Conservation (phyloP, 2,113 vertebrate genomes). For the Pithys albifrons region DNA sequence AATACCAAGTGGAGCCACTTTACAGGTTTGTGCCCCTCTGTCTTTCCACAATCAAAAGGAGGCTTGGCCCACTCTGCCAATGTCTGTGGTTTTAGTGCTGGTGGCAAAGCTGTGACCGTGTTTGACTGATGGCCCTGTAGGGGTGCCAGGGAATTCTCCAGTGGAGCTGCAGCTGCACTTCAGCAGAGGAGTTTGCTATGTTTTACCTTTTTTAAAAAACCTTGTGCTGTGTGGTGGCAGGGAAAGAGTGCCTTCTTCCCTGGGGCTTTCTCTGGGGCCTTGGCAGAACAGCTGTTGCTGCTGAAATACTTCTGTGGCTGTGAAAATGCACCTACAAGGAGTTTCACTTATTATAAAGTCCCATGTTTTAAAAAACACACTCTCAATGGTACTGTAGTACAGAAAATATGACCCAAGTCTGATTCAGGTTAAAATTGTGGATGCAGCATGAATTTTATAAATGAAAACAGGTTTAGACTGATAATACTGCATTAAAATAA, state of each 20-base stretch:
- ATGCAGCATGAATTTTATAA: not conserved
- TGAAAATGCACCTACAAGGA: not conserved
- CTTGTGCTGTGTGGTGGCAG: not conserved
- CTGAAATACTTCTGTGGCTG: not conserved
- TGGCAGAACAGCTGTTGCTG: not conserved
- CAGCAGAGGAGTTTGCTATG: not conserved
- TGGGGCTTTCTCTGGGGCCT: not conserved
- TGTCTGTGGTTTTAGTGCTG: not conserved
- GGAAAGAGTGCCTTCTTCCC: not conserved
- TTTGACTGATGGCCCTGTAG: not conserved
- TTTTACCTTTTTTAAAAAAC: not conserved
- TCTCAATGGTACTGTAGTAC: not conserved
- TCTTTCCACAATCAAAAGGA: not conserved
- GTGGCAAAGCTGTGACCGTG: not conserved
- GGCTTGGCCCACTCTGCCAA: not conserved
- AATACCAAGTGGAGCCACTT: not conserved
- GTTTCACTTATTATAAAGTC: not conserved
- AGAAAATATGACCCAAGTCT: not conserved
- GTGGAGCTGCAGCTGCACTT: not conserved
- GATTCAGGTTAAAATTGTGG: not conserved
- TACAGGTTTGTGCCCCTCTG: not conserved
- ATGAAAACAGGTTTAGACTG: not conserved
- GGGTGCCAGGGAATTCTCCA: not conserved
- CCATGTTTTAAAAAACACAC: not conserved
- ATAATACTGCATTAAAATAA: not conserved